Percentiles rank a stretch among this genome's conserved stretches.
Evolutionary conservation across 1,140 invertebrate species (phyloP).

Genomic region (Lucilia sericata): DNA sequence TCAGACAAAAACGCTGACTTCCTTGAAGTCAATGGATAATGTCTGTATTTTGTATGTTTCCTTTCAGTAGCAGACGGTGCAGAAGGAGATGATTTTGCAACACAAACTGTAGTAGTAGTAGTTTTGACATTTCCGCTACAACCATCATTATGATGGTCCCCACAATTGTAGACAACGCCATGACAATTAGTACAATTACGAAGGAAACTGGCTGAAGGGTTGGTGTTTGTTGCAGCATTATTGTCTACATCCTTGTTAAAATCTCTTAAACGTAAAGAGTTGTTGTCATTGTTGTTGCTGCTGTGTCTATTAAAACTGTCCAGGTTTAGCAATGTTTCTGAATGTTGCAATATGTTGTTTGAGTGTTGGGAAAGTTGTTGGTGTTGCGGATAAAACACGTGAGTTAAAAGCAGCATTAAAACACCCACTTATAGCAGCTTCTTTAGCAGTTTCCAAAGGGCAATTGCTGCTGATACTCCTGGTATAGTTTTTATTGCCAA

Average conservation of each 20-base stretch:
- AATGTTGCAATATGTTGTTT: not conserved
- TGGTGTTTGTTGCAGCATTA: constrained; percentile 5
- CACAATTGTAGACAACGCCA: constrained; percentile 50
- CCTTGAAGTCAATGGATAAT: not conserved
- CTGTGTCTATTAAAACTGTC: not conserved
- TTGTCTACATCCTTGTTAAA: not conserved
- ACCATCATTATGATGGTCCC: constrained; percentile 16
- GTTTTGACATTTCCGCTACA: constrained; percentile 33
- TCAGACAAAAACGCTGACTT: not conserved
- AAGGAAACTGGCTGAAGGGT: not conserved
- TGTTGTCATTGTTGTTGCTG: no score
- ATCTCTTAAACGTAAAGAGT: no score
- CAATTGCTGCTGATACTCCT: not conserved
- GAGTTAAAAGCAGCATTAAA: constrained; percentile 32
- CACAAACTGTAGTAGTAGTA: not conserved
- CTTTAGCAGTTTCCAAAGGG: not conserved
- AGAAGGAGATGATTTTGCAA: not conserved
- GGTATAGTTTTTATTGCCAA: not conserved
- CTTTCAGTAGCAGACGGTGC: not conserved
- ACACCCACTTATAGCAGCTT: not conserved
- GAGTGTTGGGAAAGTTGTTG: constrained; percentile 45
- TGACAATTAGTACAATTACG: constrained; percentile 64
- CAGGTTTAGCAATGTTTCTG: not conserved
- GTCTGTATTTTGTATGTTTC: not conserved
- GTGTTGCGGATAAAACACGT: constrained; percentile 42